Percentiles rank a stretch among this genome's conserved stretches.
These are phyloP conservation scores for Heliothis virescens DNA, from an alignment of 1,140 invertebrate species.

Conservation along the genomic window DNA sequence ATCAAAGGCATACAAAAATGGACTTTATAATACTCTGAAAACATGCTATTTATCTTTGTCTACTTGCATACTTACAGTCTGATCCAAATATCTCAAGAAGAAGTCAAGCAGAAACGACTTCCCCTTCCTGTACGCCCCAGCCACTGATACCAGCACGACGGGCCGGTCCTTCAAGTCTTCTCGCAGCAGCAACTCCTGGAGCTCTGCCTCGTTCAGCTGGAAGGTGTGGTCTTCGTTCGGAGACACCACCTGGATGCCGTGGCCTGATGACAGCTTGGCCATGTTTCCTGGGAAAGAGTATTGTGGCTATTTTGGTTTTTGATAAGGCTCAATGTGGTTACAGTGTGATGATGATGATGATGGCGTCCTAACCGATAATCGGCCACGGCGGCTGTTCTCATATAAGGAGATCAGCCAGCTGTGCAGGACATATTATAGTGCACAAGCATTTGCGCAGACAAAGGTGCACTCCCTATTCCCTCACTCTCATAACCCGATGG, in stretches of 20 bases:
- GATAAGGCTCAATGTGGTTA: too few relatives aligned
- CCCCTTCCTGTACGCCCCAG: conserved; percentile 99
- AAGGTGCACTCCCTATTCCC: too few relatives aligned
- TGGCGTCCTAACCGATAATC: too few relatives aligned
- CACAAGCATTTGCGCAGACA: too few relatives aligned
- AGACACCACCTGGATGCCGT: conserved; percentile 93
- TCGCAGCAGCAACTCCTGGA: conserved; percentile 92
- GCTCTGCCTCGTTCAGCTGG: conserved; percentile 94
- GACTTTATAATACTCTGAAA: too few relatives aligned
- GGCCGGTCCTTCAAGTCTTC: conserved; percentile 86
- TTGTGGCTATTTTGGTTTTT: background rate
- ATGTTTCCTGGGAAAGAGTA: conserved; percentile 31
- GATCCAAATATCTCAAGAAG: conserved; percentile 95
- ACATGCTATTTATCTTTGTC: too few relatives aligned
- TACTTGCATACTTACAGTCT: conserved; percentile 65
- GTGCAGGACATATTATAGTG: too few relatives aligned
- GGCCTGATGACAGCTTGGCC: conserved; percentile 53
- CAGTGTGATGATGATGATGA: too few relatives aligned
- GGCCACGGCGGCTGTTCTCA: too few relatives aligned
- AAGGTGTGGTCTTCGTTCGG: conserved; percentile 96
- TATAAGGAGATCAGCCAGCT: too few relatives aligned
- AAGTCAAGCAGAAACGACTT: conserved; percentile 98
- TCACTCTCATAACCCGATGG: too few relatives aligned
- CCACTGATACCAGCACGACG: conserved; percentile 97
- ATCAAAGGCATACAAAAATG: too few relatives aligned